Evolutionary conservation across 1,140 invertebrate species (phyloP), one percentile per base, ranked within the genome.

Genomic region (Eupeodes corollae): DNA sequence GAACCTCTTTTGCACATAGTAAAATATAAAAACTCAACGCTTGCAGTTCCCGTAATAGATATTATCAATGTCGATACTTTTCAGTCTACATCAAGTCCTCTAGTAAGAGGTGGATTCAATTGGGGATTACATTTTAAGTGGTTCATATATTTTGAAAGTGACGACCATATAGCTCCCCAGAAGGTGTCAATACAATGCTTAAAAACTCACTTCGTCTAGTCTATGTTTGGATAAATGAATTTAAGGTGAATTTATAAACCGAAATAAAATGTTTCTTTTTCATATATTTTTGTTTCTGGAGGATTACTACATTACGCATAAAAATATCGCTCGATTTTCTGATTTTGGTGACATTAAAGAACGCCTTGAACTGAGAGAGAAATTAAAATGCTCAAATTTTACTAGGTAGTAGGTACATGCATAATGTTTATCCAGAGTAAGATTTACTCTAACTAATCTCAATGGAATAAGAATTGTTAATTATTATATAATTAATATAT

Each of bases 51-150:
- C 3, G 82, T 98, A 14, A 99, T 99, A 55, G 96, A 99, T 71
- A 89, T 98, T 8, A 97, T 99, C 42, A 95, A 97, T 70, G 82
- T 94, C 13, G 91, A 98, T 60, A 96, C 93, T 1, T 97, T 99
- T 69, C 80, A 86, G 57, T 96, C 97, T 59, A 78, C 79, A 3
- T 56, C 82, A 8, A 92, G 88, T 63, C 88, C 90, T 0, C 60
- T 93, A 45, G 90, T 94, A 0, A 72, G 86, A 48, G 88, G 88
- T 14, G 87, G 86, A 0, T 96, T 97, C 61, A 95, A 95, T 69
- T 97, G 93, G 93, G 89, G 88, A 1, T 69, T 97, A 5, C 88
- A 94, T 68, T 98, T 95, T 59, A 92, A 92, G 89, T 98, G 1
- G 96, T 94, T 1, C 96, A 99, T 69, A 87, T 99, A 10, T 99